A percentile compares a stretch with the other conserved stretches of the same genome.
These are phyloP conservation scores for Acronicta aceris DNA, from an alignment of 2,888 invertebrate genomes.

Conservation along the genomic window DNA sequence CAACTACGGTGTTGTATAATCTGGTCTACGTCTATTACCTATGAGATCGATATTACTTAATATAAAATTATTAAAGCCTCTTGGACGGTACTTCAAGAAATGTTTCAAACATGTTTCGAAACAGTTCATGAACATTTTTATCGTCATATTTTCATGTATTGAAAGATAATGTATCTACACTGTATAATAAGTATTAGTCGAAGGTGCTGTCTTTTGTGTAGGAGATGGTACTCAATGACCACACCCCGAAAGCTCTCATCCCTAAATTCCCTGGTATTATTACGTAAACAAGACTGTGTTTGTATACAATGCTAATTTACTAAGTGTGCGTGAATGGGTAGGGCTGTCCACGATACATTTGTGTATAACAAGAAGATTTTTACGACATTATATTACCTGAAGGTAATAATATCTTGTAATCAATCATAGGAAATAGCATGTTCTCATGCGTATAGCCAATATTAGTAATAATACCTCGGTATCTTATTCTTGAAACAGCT, in stretches of 20 bases:
- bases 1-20: conserved; percentile 12
- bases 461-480: too few species aligned
- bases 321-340: conserved; percentile 28
- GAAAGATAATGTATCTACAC: too few species aligned
- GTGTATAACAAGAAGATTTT: not conserved
- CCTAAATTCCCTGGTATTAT: conserved; percentile 30
- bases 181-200: too few species aligned
- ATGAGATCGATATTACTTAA: not conserved
- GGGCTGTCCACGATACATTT: conserved; percentile 14
- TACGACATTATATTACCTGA: too few species aligned
- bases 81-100: not conserved
- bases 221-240: conserved; percentile 23
- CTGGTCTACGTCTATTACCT: not conserved
- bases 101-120: too few species aligned
- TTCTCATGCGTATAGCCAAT: too few species aligned
- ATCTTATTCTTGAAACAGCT: too few species aligned
- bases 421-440: too few species aligned
- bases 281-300: conserved; percentile 16
- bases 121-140: too few species aligned
- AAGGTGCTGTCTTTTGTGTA: not conserved
- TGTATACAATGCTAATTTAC: conserved; percentile 32
- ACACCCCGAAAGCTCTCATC: conserved; percentile 15
- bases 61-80: not conserved
- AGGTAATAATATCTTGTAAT: too few species aligned
- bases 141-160: too few species aligned